Percentiles rank a stretch among this genome's conserved stretches.
Conservation (phyloP, 2,888 invertebrate species). For the Lasioglossum pauxillum region DNA sequence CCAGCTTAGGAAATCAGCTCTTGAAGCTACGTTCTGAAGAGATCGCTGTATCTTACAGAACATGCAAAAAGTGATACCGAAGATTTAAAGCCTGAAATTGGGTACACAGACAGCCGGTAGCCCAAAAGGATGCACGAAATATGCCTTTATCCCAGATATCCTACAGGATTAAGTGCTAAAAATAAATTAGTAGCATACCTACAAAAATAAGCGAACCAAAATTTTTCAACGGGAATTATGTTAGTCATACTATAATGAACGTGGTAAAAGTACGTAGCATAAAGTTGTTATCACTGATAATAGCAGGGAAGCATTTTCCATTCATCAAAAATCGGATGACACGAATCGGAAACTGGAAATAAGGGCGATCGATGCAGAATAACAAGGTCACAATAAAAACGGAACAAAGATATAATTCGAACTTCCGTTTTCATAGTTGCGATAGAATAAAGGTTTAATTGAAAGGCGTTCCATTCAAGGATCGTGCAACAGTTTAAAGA, state of each 20-base stretch:
- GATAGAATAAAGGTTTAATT: background rate
- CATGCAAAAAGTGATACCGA: too few species aligned
- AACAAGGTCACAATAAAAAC: background rate
- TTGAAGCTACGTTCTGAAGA: too few species aligned
- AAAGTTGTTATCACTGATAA: background rate
- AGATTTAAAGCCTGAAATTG: too few species aligned
- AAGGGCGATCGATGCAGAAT: background rate
- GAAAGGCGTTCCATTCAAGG: background rate
- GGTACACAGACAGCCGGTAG: too few species aligned
- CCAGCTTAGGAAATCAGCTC: too few species aligned
- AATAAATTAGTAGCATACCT: too few species aligned
- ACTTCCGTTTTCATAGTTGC: background rate
- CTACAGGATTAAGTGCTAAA: too few species aligned
- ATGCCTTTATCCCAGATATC: too few species aligned
- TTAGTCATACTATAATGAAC: background rate
- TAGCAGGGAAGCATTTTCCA: background rate
- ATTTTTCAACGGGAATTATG: too few species aligned
- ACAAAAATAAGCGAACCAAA: too few species aligned
- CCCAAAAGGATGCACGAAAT: too few species aligned
- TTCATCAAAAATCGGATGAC: background rate
- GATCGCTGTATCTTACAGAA: too few species aligned
- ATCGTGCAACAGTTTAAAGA: background rate
- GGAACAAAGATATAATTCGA: background rate
- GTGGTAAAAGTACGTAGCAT: background rate
- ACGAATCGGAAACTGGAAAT: background rate